Evolutionary conservation across 2,888 invertebrate genomes (phyloP), one percentile per base, ranked within the genome.

Genomic region (Agrochola circellaris): DNA sequence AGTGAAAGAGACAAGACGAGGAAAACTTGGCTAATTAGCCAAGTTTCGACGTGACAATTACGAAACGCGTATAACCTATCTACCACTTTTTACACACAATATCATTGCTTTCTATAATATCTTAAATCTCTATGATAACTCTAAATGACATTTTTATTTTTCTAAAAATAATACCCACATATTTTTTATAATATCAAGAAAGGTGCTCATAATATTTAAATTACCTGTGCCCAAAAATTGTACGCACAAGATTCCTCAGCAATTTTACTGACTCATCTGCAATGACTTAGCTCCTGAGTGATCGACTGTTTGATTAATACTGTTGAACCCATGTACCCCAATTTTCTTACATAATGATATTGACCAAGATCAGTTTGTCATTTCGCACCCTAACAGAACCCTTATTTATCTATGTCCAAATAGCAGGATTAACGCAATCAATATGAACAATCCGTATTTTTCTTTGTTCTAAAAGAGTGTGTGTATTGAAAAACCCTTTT

Each of bases 301-400:
- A 38, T 74, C 67, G 48, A 26, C 23, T 13, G 67, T 81, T 77
- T 86, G 81, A 86, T 83, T 81, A 86, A 88, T 79, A 61, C 70
- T 67, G 34, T 72, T 62, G 38, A 9, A 23, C 34, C 65, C 60
- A n/a, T 74, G 62, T 60, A 64, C 71, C 77, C 66, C 38, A 73
- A 86, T 76, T 76, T 82, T 75, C 69, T 81, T 61, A 83, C 67
- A 54, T 77, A 79, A 77, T 62, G 60, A 74, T 73, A 81, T 74
- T 83, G 75, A 79, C 77, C 77, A 74, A 62, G 60, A 83, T 67
- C 80, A 77, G 69, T 42, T 38, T 67, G 60, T 68, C 74, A 68
- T 54, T 82, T 81, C 20, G 51, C 77, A 72, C 61, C 42, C 64
- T 45, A 30, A 65, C 62, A 20, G 54, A 9, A 81, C 84, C 86